Percentiles rank a stretch among this genome's conserved stretches.
Conservation (phyloP, 2,113 vertebrate species). For the Pomatostomus ruficeps region DNA sequence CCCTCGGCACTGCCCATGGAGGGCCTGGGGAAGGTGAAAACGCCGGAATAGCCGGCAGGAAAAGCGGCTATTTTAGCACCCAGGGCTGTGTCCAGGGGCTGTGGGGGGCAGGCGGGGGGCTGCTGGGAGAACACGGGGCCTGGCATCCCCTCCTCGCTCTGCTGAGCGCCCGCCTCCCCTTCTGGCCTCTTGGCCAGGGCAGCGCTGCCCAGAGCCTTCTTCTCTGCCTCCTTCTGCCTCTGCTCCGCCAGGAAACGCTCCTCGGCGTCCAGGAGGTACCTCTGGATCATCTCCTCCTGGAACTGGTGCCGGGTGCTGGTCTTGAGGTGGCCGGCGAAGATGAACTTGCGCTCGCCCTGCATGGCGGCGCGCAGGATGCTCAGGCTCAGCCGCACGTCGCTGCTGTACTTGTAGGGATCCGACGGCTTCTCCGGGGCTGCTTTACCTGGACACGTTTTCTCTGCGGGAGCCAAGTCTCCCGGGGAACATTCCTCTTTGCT, state of each 20-base stretch:
- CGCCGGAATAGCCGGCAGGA: conserved; percentile 77
- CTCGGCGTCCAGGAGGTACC: conserved; percentile 87
- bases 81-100: neutral
- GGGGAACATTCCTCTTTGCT: conserved; percentile 81
- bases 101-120: conserved; percentile 1
- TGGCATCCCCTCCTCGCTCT: conserved; percentile 45
- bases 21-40: conserved; percentile 84
- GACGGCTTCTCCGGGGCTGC: conserved; percentile 48
- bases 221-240: conserved; percentile 81
- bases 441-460: conserved; percentile 50
- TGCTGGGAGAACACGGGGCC: conserved; percentile 46
- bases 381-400: conserved; percentile 88
- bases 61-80: conserved; percentile 14
- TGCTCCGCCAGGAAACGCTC: conserved; percentile 87
- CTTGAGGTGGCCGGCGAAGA: conserved; percentile 86
- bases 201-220: conserved; percentile 54
- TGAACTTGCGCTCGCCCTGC: conserved; percentile 91
- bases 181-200: conserved; percentile 53
- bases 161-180: neutral
- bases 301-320: conserved; percentile 91
- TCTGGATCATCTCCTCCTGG: conserved; percentile 97
- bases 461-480: conserved; percentile 19
- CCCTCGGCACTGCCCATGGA: conserved; percentile 56
- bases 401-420: conserved; percentile 82
- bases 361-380: conserved; percentile 85